Base-by-base conservation (phyloP, 2,888 invertebrate species). In the Drosophila peninsularis region DNA sequence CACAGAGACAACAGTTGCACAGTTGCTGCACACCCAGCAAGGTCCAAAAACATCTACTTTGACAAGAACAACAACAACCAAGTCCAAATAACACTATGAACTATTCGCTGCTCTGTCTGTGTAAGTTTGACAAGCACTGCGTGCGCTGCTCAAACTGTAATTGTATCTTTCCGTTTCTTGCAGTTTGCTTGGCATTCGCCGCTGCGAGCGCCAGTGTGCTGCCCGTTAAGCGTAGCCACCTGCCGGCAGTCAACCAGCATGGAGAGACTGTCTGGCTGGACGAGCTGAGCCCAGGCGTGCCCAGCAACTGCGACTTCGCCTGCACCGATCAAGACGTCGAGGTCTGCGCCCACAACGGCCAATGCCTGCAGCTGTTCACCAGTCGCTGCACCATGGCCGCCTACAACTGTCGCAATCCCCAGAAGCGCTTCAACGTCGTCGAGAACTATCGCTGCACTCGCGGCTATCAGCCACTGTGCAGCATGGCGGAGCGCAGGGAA, bases 361-460 rank as follows among this genome's bases (percentile, higher is more conserved):
- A 84, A 44, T 90, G 90, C 57, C 62, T 80, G 32, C 82, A 90
- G 32, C 52, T 73, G 11, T 91, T 90, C 64, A 80, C 79, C 10
- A 88, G 84, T 13, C 62, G 58, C 24, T 90, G 90, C 49, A 78
- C 78, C 32, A 71, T 90, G 80, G 66, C 82, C 17, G 80, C 88
- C 47, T 90, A 90, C 71, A 91, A 91, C 53, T 91, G 91, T 30
- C 79, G 82, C 32, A 82, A 86, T 75, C 84, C 90, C 3, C 80
- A 83, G 32, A 89, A 85, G 56, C 79, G 76, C 7, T 90, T 90
- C 65, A 53, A 66, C 0, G 54, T 71, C 2, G 78, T 88, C 7
- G 82, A 89, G 13, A 85, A 82, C 41, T 74, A 68, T 54, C 82
- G 82, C n/a, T 90, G 90, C 32, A 68, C 73, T 5, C 66, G 77